Evolutionary conservation across 2,113 vertebrate species (phyloP).

Genomic region (Tamias sibiricus): DNA sequence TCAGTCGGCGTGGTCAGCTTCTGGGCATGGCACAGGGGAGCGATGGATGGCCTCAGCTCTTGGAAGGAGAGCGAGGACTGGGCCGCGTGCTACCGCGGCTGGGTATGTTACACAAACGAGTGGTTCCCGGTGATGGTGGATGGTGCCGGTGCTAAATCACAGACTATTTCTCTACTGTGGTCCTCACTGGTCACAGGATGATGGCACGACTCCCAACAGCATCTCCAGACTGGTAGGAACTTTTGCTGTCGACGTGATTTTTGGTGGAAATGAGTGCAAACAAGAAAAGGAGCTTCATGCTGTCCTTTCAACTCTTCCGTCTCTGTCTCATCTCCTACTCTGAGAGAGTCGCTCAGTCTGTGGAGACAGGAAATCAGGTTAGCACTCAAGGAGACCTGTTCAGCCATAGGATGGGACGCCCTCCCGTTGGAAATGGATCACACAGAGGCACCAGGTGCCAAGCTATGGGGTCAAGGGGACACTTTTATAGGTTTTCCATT

Average conservation of each 20-base stretch:
- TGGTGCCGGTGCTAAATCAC: slow-evolving; percentile 63
- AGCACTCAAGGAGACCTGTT: slow-evolving; percentile 79
- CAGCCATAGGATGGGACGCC: slow-evolving; percentile 50
- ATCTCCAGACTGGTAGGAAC: slow-evolving; percentile 51
- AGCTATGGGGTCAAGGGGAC: slow-evolving; percentile 89
- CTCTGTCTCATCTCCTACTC: slow-evolving; percentile 69
- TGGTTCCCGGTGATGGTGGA: slow-evolving; percentile 16
- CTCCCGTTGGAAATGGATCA: slow-evolving; percentile 80
- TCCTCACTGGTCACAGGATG: slow-evolving; percentile 53
- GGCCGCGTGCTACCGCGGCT: slow-evolving; percentile 65
- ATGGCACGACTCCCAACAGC: neutral
- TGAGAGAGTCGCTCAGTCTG: slow-evolving; percentile 62
- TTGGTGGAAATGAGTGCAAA: neutral
- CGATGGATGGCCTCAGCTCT: slow-evolving; percentile 56
- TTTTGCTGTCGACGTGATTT: neutral
- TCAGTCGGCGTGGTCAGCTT: neutral
- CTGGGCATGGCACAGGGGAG: slow-evolving; percentile 13
- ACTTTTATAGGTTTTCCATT: slow-evolving; percentile 96
- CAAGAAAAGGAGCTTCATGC: slow-evolving; percentile 11
- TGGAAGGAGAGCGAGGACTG: slow-evolving; percentile 54
- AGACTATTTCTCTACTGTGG: slow-evolving; percentile 41
- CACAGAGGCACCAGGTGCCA: slow-evolving; percentile 62
- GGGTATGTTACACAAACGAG: slow-evolving; percentile 17
- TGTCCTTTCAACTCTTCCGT: slow-evolving; percentile 69
- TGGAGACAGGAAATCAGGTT: slow-evolving; percentile 82